Conservation (phyloP, 2,113 vertebrate genomes). For the Pachypanchax playfairii region DNA sequence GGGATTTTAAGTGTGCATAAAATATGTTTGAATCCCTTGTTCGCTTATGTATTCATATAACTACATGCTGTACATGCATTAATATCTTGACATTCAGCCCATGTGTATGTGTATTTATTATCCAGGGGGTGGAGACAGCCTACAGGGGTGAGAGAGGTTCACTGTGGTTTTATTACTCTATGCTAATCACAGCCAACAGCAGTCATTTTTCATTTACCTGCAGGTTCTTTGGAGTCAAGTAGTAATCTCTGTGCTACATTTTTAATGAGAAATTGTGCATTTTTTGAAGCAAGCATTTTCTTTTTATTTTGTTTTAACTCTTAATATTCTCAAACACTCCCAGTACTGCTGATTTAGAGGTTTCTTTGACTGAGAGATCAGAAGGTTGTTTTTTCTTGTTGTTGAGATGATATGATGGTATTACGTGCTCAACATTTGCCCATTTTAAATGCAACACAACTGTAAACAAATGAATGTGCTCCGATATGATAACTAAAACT, state of each 20-base stretch:
- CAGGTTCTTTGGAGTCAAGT: conserved; percentile 38
- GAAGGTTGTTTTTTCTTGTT: conserved; percentile 27
- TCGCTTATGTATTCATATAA: conserved; percentile 9
- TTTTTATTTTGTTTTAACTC: background rate
- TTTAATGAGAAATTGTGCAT: conserved; percentile 39
- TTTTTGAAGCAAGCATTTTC: background rate
- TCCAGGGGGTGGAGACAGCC: conserved; percentile 23
- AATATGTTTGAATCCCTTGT: conserved; percentile 8
- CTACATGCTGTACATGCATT: background rate
- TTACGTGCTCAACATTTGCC: too few species aligned
- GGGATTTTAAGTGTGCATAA: background rate
- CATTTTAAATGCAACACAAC: conserved; percentile 33
- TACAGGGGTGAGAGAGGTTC: conserved; percentile 29
- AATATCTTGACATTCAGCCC: conserved; percentile 1
- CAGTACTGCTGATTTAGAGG: conserved; percentile 42
- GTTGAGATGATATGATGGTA: too few species aligned
- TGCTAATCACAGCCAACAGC: conserved; percentile 59
- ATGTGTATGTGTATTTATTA: conserved; percentile 16
- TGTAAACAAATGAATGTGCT: conserved; percentile 5
- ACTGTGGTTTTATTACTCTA: conserved; percentile 43
- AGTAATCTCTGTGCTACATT: conserved; percentile 37
- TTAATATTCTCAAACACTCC: background rate
- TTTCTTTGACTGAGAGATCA: conserved; percentile 50
- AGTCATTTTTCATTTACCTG: conserved; percentile 45
- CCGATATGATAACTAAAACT: conserved; percentile 22